Base-by-base conservation (phyloP, 2,113 vertebrate species). In the Coptodon rendalli region DNA sequence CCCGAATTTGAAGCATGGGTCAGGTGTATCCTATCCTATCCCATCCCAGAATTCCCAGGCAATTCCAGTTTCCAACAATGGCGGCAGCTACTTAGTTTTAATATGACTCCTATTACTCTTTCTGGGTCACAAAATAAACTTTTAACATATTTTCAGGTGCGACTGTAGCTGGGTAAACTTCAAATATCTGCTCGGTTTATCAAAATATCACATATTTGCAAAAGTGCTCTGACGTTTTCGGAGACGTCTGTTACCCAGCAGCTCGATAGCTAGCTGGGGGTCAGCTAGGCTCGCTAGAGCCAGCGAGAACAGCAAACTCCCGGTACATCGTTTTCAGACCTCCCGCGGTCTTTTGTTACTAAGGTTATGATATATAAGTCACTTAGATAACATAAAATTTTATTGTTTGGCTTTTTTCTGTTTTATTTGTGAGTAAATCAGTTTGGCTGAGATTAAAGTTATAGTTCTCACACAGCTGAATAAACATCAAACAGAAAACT, bases 401-500 rank as follows among this genome's bases (percentile, higher is more conserved):
- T 19, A 61, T 34, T 34, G 29, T 63, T 63, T 63, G 29, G 3
- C 29, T 63, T 63, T 63, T 4, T 63, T 63, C 16, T 19, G 31
- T 36, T 63, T 63, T 63, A 19, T 63, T 63, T 36, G 3, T 48
- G 59, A 63, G 17, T 63, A 63, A 63, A 63, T 63, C 9, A 2
- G 31, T 63, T 63, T 63, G 3, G 59, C 59, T 63, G 59, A 63
- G 31, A 63, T 63, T 63, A 36, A 2, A 63, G 16, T 63, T 36
- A 63, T 63, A 63, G 59, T 36, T 63, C 31, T 63, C 59, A 63
- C 31, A 36, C 59, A 63, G 59, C 31, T 63, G 59, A 63, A 63
- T 63, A 63, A 63, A 63, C 29, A 63, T 63, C 59, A 63, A 63
- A 19, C 59, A 63, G 31, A 36, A 36, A 63, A 63, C 17, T 19